Base-by-base conservation (phyloP, 2,888 invertebrate species). In the Spatulosminthurus flaviceps region DNA sequence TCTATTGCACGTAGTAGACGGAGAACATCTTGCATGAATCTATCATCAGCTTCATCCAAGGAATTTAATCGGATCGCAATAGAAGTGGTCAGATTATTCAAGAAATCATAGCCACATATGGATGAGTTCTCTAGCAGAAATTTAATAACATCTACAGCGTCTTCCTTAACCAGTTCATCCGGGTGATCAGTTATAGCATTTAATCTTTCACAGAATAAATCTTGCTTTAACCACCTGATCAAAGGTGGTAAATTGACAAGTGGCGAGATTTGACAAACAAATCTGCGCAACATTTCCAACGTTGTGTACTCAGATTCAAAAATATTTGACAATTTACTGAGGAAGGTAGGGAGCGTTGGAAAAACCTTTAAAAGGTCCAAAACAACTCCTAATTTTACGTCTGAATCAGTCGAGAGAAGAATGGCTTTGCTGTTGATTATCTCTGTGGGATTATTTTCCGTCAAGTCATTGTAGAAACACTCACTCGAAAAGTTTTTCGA, bases 191-290 rank as follows among this genome's bases (percentile, higher is more conserved):
- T 34, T 22, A 71, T 24, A 16, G n/a, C 13, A 21, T 70, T 42
- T n/a, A 69, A 26, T 64, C 60, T 22, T n/a, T 64, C 22, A 66
- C 64, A 66, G 74, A 84, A 84, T 11, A 81, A 42, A 13, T 78
- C 71, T 77, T 80, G 81, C 22, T 81, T 73, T 0, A 83, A 61
- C 82, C 83, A 84, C 16, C 79, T 77, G 26, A 74, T 80, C 7
- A 84, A 61, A 66, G 81, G 69, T 9, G 70, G 72, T 0, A 83
- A 69, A 26, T 61, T 77, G 7, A 24, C 24, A 9, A 24, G 21
- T 64, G 64, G 24, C 1, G 22, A 11, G 16, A 64, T 26, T 76
- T 81, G 81, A n/a, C 74, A 74, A 4, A 82, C 60, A 78, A 83
- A 82, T 13, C 51, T 7, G 61, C 75, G 77, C 21, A 83, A 72